Evolutionary conservation across 2,113 vertebrate species (phyloP).

Genomic region (Phrynosoma blainvillii): DNA sequence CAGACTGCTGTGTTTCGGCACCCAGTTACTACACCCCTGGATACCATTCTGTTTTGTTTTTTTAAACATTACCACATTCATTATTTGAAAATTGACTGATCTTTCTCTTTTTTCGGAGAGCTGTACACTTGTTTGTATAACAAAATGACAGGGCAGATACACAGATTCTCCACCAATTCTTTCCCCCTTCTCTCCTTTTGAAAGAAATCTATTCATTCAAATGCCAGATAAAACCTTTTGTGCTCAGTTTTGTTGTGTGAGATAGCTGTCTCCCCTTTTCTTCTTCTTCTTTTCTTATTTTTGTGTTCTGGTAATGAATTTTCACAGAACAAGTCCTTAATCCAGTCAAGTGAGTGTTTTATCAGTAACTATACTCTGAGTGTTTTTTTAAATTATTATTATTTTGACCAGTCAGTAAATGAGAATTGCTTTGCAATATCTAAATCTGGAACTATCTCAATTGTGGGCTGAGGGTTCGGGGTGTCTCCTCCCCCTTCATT

Average conservation of each 20-base stretch:
- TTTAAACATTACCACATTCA: background rate
- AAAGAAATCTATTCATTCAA: conserved; percentile 67
- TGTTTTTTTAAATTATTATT: conserved; percentile 28
- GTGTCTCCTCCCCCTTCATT: conserved; percentile 36
- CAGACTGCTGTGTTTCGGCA: background rate
- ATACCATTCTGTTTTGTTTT: no score
- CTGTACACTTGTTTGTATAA: conserved; percentile 55
- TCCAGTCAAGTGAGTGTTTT: conserved; percentile 61
- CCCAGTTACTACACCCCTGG: background rate
- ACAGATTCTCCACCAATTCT: conserved; percentile 41
- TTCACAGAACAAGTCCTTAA: conserved; percentile 63
- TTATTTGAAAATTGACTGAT: conserved; percentile 30
- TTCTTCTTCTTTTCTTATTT: conserved; percentile 26
- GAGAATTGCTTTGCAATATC: conserved; percentile 57
- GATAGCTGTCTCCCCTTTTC: background rate
- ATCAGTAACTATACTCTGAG: conserved; percentile 37
- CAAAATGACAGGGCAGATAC: conserved; percentile 61
- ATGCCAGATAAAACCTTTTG: conserved; percentile 62
- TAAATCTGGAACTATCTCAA: conserved; percentile 45
- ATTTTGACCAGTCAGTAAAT: conserved; percentile 49
- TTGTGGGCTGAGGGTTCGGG: conserved; percentile 31
- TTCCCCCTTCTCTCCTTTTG: background rate
- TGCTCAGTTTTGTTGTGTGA: conserved; percentile 42
- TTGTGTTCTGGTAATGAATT: conserved; percentile 67
- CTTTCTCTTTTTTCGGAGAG: conserved; percentile 36